phyloP scores from a whole-genome alignment of 2,888 invertebrate genomes.

The Mantis religiosa region DNA sequence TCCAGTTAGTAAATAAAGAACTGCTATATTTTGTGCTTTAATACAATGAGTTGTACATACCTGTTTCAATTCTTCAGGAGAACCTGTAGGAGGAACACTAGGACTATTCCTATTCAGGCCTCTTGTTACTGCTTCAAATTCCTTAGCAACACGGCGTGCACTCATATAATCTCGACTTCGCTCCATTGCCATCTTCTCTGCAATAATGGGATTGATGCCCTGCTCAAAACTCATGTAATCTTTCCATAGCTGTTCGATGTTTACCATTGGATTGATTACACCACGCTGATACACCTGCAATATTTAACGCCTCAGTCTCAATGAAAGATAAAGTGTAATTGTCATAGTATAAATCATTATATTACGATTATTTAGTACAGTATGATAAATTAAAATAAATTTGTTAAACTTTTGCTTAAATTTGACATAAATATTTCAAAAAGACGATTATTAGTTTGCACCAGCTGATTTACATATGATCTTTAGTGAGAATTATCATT shows the following conservation, averaged over 20 bases:
- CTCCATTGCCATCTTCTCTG: conserved; percentile 97
- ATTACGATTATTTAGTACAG: too few species aligned
- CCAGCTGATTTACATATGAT: too few species aligned
- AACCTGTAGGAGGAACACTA: conserved; percentile 90
- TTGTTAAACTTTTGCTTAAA: too few species aligned
- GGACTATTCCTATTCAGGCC: conserved; percentile 94
- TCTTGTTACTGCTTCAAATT: conserved; percentile 89
- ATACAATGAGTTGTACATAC: conserved; percentile 45
- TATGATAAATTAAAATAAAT: too few species aligned
- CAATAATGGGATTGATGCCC: conserved; percentile 81
- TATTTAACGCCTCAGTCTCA: background rate
- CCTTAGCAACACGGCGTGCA: conserved; percentile 91
- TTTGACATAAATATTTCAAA: too few species aligned
- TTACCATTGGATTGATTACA: conserved; percentile 93
- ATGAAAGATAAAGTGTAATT: too few species aligned
- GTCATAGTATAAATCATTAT: too few species aligned
- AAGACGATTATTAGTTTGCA: too few species aligned
- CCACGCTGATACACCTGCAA: conserved; percentile 82
- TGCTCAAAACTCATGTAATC: conserved; percentile 97
- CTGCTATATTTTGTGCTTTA: too few species aligned
- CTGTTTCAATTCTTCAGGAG: conserved; percentile 88
- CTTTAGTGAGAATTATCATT: too few species aligned
- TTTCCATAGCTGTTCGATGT: conserved; percentile 94
- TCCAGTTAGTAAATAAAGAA: too few species aligned
- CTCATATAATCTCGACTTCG: conserved; percentile 96